Percentiles rank a stretch among this genome's conserved stretches.
Conservation (phyloP, 2,888 invertebrate species). For the Mythimna impura region DNA sequence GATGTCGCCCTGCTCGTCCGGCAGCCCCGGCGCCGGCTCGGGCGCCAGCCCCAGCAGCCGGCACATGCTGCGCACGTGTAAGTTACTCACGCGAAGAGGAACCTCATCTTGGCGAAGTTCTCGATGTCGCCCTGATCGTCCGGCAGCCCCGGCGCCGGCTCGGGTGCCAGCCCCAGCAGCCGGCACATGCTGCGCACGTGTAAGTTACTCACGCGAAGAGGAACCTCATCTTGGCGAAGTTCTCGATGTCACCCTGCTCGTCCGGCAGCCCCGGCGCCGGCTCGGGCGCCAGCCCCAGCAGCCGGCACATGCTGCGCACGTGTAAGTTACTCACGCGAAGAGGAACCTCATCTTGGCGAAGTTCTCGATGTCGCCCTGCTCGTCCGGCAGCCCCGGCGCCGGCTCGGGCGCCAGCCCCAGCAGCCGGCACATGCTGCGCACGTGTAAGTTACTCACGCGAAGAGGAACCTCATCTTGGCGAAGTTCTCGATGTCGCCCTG, state of each 20-base stretch:
- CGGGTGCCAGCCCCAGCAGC: slow-evolving; percentile 91
- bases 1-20: slow-evolving; percentile 87
- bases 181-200: slow-evolving; percentile 94
- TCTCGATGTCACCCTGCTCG: slow-evolving; percentile 88
- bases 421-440: slow-evolving; percentile 94
- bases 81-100: slow-evolving; percentile 92
- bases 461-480: slow-evolving; percentile 93
- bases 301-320: slow-evolving; percentile 94
- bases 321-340: slow-evolving; percentile 92
- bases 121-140: slow-evolving; percentile 87
- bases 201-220: slow-evolving; percentile 92
- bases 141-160: slow-evolving; percentile 76
- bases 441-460: slow-evolving; percentile 92
- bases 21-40: slow-evolving; percentile 72
- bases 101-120: slow-evolving; percentile 93
- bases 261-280: slow-evolving; percentile 75
- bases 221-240: slow-evolving; percentile 93
- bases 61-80: slow-evolving; percentile 94
- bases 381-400: slow-evolving; percentile 73
- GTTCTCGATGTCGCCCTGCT: slow-evolving; percentile 89
- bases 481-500: slow-evolving; percentile 90
- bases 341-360: slow-evolving; percentile 94
- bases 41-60: slow-evolving; percentile 92
- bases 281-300: slow-evolving; percentile 90
- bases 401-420: slow-evolving; percentile 89